These are phyloP conservation scores for Xestobium rufovillosum DNA, from an alignment of 2,888 invertebrate genomes.

Conservation along the genomic window DNA sequence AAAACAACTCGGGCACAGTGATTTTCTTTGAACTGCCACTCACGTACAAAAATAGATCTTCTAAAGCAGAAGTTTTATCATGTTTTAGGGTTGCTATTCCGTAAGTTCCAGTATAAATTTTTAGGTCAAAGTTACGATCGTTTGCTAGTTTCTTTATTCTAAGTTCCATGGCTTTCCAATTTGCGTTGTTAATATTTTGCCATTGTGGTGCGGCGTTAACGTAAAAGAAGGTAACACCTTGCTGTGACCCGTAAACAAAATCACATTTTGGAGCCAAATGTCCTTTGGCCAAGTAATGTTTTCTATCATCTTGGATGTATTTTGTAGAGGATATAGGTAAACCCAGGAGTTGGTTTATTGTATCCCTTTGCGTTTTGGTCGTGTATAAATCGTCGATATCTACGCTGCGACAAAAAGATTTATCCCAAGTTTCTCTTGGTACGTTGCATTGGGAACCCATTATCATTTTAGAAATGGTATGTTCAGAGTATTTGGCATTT, in stretches of 20 bases:
- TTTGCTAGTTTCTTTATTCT: no score
- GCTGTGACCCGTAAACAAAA: conserved; percentile 48
- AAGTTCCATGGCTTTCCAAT: no score
- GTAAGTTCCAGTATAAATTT: conserved; percentile 54
- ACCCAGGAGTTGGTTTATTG: conserved; percentile 11
- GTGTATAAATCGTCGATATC: conserved; percentile 28
- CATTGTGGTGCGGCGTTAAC: conserved; percentile 56
- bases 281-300: conserved; percentile 44
- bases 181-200: conserved; percentile 50
- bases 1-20: conserved; percentile 51
- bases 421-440: no score
- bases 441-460: no score
- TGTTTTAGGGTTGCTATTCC: conserved; percentile 52
- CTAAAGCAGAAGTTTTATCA: conserved; percentile 31
- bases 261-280: conserved; percentile 53
- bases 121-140: conserved; percentile 30
- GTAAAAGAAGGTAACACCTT: conserved; percentile 51
- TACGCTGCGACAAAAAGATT: no score
- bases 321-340: conserved; percentile 19
- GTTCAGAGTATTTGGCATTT: no score
- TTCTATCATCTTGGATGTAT: conserved; percentile 40
- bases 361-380: conserved; percentile 24
- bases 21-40: conserved; percentile 30
- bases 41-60: conserved; percentile 32
- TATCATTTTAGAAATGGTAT: no score